Base-by-base conservation (phyloP, 2,888 invertebrate genomes). In the Plagodis dolabraria region DNA sequence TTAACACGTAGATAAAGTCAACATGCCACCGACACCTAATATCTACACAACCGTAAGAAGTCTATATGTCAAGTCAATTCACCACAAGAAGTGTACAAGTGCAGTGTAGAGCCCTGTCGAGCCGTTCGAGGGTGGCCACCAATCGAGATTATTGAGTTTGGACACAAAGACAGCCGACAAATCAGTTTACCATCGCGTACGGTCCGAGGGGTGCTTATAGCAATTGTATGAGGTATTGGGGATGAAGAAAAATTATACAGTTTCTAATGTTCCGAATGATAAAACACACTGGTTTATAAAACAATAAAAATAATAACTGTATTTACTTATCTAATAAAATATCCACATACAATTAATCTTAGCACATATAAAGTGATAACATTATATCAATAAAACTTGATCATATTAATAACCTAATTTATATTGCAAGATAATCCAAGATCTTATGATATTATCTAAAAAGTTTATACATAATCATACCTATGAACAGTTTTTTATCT, bases 81-180 rank as follows among this genome's bases (percentile, higher is more conserved):
- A 53, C 60, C 52, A 48, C 60, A 57, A 70, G 63, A 56, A 60
- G 58, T 60, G 44, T 55, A 61, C 50, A 53, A 55, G 49, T 63
- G 47, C 47, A 55, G 51, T 60, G 46, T 11, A 49, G 57, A 53
- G 62, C 11, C 55, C 56, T 64, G 61, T 63, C 63, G 22, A 22
- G 22, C 22, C 53, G 54, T 55, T 33, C 36, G 64, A 64, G 79
- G 77, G 78, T 67, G 72, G 68, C 53, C 71, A 69, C 69, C 75
- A 76, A 79, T 79, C 73, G 70, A 71, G 62, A 66, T 78, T 75
- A 79, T 79, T 79, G 76, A 78, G 71, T 79, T 79, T 72, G 63
- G 57, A 66, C 67, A 69, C 63, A 66, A 69, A 70, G 67, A 67
- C 68, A 63, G 61, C 58, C 68, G 5, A 67, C 74, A 75, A 82